Conservation (phyloP, 1,140 invertebrate species). For the Drosophila pectinifera region DNA sequence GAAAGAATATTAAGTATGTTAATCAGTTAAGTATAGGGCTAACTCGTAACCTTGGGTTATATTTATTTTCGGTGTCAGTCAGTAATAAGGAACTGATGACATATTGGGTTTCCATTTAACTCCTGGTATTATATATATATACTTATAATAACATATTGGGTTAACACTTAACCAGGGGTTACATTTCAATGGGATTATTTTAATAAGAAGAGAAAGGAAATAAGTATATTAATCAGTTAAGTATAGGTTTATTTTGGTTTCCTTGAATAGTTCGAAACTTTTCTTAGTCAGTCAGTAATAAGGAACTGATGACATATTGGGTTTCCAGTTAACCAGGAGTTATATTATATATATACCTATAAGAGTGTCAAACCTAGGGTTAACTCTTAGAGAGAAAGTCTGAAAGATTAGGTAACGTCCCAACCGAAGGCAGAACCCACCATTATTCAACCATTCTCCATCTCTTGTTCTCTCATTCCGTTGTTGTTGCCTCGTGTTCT, state of each 20-base stretch:
- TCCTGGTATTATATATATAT: background rate
- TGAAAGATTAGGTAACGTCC: too few species aligned
- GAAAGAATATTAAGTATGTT: background rate
- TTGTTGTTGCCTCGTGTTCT: constrained; percentile 30
- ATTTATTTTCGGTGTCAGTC: too few species aligned
- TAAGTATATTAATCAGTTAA: background rate
- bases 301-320: background rate
- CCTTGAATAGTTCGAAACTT: too few species aligned
- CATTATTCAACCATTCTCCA: constrained; percentile 25
- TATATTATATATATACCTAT: background rate
- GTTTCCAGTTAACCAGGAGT: background rate
- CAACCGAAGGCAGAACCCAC: background rate
- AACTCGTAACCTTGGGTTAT: background rate
- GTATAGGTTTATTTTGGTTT: too few species aligned
- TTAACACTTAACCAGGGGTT: background rate
- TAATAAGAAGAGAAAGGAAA: too few species aligned
- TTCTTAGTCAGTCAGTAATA: too few species aligned
- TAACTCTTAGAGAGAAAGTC: too few species aligned
- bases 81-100: too few species aligned
- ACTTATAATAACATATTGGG: too few species aligned
- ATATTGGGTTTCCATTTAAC: background rate
- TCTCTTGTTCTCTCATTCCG: constrained; percentile 41
- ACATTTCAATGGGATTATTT: background rate
- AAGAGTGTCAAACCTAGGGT: too few species aligned
- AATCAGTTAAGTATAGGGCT: background rate